Evolutionary conservation across 2,888 invertebrate genomes (phyloP).

Genomic region (Syritta pipiens): DNA sequence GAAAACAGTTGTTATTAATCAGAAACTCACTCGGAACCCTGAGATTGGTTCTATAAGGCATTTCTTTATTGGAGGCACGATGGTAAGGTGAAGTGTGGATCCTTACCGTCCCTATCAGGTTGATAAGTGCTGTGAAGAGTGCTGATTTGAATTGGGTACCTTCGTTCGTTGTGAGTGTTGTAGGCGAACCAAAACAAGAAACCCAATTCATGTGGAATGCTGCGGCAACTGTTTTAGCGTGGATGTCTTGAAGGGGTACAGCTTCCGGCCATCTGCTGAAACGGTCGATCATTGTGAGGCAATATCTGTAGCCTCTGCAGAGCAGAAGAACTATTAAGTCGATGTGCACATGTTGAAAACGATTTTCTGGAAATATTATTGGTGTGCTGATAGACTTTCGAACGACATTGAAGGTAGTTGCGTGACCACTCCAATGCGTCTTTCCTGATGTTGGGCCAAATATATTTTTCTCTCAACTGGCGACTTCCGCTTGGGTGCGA

Average conservation of each 20-base stretch:
- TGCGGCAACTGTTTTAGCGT: not conserved
- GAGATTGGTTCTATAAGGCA: slow-evolving; percentile 72
- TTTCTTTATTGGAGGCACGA: slow-evolving; percentile 75
- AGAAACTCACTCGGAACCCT: slow-evolving; percentile 70
- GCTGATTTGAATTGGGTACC: not conserved
- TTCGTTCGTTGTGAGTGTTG: not conserved
- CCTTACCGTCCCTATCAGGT: not conserved
- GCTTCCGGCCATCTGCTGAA: slow-evolving; percentile 8
- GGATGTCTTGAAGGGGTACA: not conserved
- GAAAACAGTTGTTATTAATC: slow-evolving; percentile 2
- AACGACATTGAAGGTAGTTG: slow-evolving; percentile 16
- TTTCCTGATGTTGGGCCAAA: slow-evolving; percentile 30
- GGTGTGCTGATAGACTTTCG: slow-evolving; percentile 69
- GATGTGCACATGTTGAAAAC: slow-evolving; percentile 36
- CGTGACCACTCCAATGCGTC: slow-evolving; percentile 29
- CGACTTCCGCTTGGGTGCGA: slow-evolving; percentile 16
- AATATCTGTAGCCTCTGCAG: slow-evolving; percentile 7
- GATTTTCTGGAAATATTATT: slow-evolving; percentile 34
- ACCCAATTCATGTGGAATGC: not conserved
- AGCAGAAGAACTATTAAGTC: slow-evolving; percentile 18
- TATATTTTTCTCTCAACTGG: slow-evolving; percentile 33
- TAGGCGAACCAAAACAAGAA: slow-evolving; percentile 1
- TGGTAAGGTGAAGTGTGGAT: slow-evolving; percentile 70
- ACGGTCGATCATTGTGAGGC: slow-evolving; percentile 28
- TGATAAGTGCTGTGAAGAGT: not conserved